phyloP scores from a whole-genome alignment of 2,113 vertebrate genomes.

The Onychostruthus taczanowskii region DNA sequence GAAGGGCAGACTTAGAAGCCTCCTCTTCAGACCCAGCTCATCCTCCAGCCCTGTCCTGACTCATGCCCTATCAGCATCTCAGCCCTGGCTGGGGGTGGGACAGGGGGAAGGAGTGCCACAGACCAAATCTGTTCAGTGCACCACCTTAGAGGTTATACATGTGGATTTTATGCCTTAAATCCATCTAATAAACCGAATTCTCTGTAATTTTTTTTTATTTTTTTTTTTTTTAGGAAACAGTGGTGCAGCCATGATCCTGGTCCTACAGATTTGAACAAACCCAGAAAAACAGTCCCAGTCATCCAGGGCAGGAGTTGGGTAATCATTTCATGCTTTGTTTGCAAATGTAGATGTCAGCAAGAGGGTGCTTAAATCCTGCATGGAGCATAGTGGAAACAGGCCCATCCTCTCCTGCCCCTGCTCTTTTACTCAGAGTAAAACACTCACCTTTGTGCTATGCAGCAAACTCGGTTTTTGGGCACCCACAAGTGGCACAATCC shows the following conservation, averaged over 20 bases:
- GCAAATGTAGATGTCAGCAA: not conserved
- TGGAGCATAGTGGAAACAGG: not conserved
- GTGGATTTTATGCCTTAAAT: not conserved
- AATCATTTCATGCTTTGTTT: not conserved
- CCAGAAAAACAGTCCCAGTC: not conserved
- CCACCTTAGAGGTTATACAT: not conserved
- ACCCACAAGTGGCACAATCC: rapidly evolving
- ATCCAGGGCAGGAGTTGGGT: not conserved
- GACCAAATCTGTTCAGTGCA: not conserved
- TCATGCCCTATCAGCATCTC: not conserved
- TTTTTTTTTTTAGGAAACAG: not conserved
- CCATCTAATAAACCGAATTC: not conserved
- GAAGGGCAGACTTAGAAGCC: not conserved
- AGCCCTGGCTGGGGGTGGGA: not conserved
- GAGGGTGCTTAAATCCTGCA: not conserved
- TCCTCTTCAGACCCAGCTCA: not conserved
- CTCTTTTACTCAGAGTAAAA: not conserved
- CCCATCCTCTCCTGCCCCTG: not conserved
- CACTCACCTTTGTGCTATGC: rapidly evolving
- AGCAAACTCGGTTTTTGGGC: rapidly evolving
- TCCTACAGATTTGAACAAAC: not conserved
- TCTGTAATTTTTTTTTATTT: not conserved
- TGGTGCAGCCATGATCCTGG: not conserved
- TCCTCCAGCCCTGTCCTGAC: not conserved
- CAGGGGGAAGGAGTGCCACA: not conserved